Base-by-base conservation (phyloP, 2,797 vertebrate genomes). In the Sebastes aleutianus region DNA sequence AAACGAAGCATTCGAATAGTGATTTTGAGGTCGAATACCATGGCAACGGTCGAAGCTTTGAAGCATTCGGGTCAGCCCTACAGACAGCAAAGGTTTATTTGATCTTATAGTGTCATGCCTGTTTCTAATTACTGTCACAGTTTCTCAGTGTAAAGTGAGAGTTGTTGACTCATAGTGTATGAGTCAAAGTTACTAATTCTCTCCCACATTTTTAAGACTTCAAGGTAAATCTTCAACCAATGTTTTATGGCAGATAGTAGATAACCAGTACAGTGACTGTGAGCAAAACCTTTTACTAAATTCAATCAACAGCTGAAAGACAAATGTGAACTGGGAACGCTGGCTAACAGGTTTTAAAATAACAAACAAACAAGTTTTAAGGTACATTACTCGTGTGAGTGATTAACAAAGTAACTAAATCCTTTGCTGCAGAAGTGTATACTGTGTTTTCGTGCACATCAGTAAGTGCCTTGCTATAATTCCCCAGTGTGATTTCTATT, bases 401-500 rank as follows among this genome's bases (percentile, higher is more conserved):
- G 57, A 34, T 10, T 43, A 14, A 14, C 12, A 77, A 24, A 59
- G 22, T 61, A 18, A 59, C n/a, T 43, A 5, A 11, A 26, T 54
- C 67, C 34, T 61, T 34, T 70, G 54, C 67, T 58, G 36, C 54
- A 20, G 14, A 24, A 36, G 56, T 59, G 29, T 9, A 29, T 18
- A 64, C 14, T n/a, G 50, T 86, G 82, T 75, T 73, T 86, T 57
- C 66, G 50, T 85, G 76, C 71, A 75, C 70, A 84, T 57, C 59
- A 22, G 69, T 54, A 64, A 74, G 84, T 72, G 80, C 81, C 79
- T 85, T 76, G 61, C 63, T 69, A 47, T 79, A 72, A 79, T 83
- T 87, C 91, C 93, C 94, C 83, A 67, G 85, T 80, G 93, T 85
- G 77, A 92, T 87, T 93, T 93, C 88, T 90, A 90, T 85, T 89